Evolutionary conservation across 2,888 invertebrate genomes (phyloP), one percentile per base, ranked within the genome.

Genomic region (Lasioglossum morio): DNA sequence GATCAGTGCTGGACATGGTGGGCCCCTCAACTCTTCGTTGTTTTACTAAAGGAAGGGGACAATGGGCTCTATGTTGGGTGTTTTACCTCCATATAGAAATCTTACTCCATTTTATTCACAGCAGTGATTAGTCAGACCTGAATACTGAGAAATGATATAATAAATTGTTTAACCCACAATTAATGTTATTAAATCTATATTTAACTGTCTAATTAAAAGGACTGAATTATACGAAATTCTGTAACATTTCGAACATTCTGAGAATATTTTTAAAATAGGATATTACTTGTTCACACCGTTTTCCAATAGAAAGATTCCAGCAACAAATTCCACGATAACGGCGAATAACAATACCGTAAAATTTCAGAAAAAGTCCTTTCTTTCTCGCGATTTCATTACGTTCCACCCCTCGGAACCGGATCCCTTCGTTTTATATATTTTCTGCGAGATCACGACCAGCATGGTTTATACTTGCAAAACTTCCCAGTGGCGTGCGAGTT

Each of bases 401-500:
- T 46, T 70, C 10, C 5, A 19, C 16, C n/a, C 40, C 30, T 16
- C 19, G 30, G 27, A 60, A 70, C 27, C 40, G 40, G n/a, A 76
- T 73, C 69, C 40, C 3, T 79, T 76, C 34, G 37, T 46, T 30
- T 53, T 34, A 46, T 63, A 69, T 60, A 57, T 76, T 72, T 79
- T 72, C 57, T 57, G 37, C 7, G 40, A 23, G 10, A 53, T 63
- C 37, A n/a, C 57, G 27, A 23, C 43, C 16, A n/a, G 19, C 37
- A 69, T 23, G 79, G 72, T 73, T 72, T 77, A 37, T 73, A 57
- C 63, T 70, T 30, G 57, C 34, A 70, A 60, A 75, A 75, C 14
- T 78, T 83, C 43, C n/a, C 48, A 37, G 30, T 34, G 4, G 57
- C n/a, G 66, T 82, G 48, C 40, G 75, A 89, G 79, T 85, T 85